These are phyloP conservation scores for Drosophila miranda DNA, from an alignment of 1,140 invertebrate genomes.

Conservation along the genomic window DNA sequence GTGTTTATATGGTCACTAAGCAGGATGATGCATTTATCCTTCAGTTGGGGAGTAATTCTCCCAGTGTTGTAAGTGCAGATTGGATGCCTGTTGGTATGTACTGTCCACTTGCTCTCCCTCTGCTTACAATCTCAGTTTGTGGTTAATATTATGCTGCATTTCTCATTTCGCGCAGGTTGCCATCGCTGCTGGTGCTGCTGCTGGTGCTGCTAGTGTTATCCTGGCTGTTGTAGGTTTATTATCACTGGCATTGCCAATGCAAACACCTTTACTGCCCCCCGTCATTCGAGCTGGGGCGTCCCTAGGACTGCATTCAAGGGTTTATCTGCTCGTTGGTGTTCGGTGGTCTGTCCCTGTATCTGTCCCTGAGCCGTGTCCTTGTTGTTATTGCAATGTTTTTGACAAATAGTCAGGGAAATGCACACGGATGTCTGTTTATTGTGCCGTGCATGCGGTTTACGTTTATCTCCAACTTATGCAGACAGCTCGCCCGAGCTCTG, in stretches of 20 bases:
- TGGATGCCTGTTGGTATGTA: conserved; percentile 43
- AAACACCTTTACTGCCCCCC: conserved; percentile 51
- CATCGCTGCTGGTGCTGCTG: conserved; percentile 36
- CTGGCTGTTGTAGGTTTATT: conserved; percentile 65
- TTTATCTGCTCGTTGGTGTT: conserved; percentile 74
- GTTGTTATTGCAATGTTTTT: conserved; percentile 80
- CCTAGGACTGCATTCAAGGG: conserved; percentile 54
- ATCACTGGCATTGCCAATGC: conserved; percentile 69
- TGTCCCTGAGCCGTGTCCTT: conserved; percentile 21
- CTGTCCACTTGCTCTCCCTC: conserved; percentile 13
- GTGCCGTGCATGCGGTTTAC: conserved; percentile 79
- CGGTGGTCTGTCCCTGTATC: conserved; percentile 29
- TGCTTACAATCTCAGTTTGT: conserved; percentile 75
- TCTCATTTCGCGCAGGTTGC: conserved; percentile 71
- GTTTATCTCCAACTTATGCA: conserved; percentile 80
- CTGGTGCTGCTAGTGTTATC: conserved; percentile 24
- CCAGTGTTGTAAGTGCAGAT: conserved; percentile 25
- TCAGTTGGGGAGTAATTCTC: conserved; percentile 1
- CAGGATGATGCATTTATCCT: too few relatives aligned
- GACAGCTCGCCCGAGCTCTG: conserved; percentile 59
- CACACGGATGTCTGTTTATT: conserved; percentile 81
- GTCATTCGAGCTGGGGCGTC: conserved; percentile 14
- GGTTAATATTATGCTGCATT: conserved; percentile 80
- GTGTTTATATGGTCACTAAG: too few relatives aligned
- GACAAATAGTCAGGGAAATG: conserved; percentile 80